Evolutionary conservation across 2,888 invertebrate genomes (phyloP).

Genomic region (Drosophila helvetica): DNA sequence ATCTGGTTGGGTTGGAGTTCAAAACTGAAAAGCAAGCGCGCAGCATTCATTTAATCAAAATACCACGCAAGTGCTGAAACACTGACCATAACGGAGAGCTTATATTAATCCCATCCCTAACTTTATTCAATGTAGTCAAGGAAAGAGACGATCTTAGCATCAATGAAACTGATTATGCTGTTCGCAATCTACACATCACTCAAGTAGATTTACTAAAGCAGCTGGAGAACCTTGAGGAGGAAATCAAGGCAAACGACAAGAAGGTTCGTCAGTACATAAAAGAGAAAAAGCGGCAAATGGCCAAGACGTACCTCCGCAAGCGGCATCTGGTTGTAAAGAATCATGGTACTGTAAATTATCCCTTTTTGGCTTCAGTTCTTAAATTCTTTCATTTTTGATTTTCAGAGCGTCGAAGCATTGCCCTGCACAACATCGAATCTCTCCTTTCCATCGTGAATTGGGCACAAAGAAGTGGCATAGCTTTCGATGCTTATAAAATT

Average conservation of each 20-base stretch:
- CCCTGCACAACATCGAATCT: conserved; percentile 86
- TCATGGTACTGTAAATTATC: conserved; percentile 69
- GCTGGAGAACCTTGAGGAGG: conserved; percentile 86
- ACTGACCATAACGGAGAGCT: background rate
- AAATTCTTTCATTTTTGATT: conserved; percentile 15
- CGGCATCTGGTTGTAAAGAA: conserved; percentile 81
- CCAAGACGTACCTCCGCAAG: conserved; percentile 85
- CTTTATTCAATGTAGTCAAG: conserved; percentile 36
- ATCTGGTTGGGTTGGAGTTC: conserved; percentile 78
- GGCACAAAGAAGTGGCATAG: conserved; percentile 85
- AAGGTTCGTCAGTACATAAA: conserved; percentile 85
- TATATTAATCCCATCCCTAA: too few relatives aligned
- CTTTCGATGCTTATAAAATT: conserved; percentile 87
- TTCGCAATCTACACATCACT: conserved; percentile 86
- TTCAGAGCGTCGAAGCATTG: conserved; percentile 85
- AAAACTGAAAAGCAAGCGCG: conserved; percentile 53
- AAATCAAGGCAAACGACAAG: conserved; percentile 84
- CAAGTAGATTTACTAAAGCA: conserved; percentile 85
- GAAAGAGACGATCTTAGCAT: conserved; percentile 81
- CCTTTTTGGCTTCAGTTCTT: background rate
- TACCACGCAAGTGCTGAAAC: conserved; percentile 65
- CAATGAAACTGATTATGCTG: conserved; percentile 86
- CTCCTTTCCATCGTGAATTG: conserved; percentile 86
- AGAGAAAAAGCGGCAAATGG: conserved; percentile 86
- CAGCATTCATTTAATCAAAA: conserved; percentile 78